Evolutionary conservation across 2,797 vertebrate genomes (phyloP), one percentile per base, ranked within the genome.

Genomic region (Buceros bicornis): DNA sequence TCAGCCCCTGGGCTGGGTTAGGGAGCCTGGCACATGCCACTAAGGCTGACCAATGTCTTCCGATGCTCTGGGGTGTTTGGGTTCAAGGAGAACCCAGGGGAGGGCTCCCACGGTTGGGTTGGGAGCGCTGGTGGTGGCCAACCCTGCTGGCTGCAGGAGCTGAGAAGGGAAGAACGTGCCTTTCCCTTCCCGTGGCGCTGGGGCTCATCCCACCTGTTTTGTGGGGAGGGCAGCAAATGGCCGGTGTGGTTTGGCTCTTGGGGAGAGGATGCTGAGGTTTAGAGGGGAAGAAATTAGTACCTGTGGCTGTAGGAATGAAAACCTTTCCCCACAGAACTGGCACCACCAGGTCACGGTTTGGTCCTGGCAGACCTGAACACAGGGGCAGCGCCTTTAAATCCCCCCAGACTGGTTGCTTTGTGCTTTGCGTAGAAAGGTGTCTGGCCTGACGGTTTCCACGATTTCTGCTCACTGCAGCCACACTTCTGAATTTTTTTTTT

Each of bases 391-490:
- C 45, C 21, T 24, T 71, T 42, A 31, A 47, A 43, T 50, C 48
- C 51, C 56, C 24, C 5, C 45, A 22, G 57, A 42, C 57, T n/a
- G 15, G 58, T 77, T 45, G 57, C 42, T 70, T 47, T 61, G n/a
- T 73, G 70, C 77, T 61, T 65, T 3, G 0, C 6, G 43, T 48
- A 60, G 56, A 33, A 69, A 64, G 71, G 31, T 48, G 37, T 64
- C 92, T 94, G 0, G 5, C 71, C 70, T 43, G 37, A 79, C 70
- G 35, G 16, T 89, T 89, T 64, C 60, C 48, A 4, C 19, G 57
- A 74, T 89, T 87, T 77, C 67, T 77, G 48, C 87, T 87, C 84
- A 57, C 79, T 67, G 81, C 92, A 88, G 76, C 70, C 69, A 40
- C 21, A 0, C 58, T 71, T 80, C 42, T 40, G 10, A 60, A 26